phyloP scores from a whole-genome alignment of 2,113 vertebrate genomes.

The Panthera leo region DNA sequence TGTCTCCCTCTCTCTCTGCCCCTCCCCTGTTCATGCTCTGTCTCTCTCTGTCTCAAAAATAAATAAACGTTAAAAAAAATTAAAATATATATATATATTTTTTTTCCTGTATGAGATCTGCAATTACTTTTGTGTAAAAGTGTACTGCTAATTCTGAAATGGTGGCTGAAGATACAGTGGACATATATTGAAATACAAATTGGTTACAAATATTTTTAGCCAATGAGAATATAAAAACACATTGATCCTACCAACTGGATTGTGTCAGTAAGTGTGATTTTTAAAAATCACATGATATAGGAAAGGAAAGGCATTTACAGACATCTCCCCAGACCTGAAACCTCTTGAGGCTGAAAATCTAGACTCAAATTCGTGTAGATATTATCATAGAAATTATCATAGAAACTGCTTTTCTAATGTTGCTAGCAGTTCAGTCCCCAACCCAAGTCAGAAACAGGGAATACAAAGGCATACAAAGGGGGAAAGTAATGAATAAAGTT shows the following conservation, averaged over 20 bases:
- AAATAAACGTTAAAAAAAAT: no score
- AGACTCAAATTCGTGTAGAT: not conserved
- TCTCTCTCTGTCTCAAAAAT: no score
- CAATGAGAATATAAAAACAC: not conserved
- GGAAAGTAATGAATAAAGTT: constrained; percentile 49
- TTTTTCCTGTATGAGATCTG: not conserved
- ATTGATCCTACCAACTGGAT: not conserved
- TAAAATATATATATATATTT: no score
- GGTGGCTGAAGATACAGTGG: not conserved
- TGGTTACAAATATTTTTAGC: not conserved
- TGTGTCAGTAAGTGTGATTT: not conserved
- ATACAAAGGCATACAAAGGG: not conserved
- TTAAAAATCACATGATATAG: not conserved
- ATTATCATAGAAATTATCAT: not conserved
- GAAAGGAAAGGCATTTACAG: not conserved
- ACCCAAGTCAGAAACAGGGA: not conserved
- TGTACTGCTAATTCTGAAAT: not conserved
- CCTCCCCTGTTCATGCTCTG: no score
- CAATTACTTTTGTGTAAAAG: not conserved
- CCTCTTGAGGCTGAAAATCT: not conserved
- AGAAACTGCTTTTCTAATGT: constrained; percentile 15
- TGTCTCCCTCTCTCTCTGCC: no score
- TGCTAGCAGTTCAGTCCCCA: not conserved
- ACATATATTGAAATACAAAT: not conserved
- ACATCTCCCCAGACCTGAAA: not conserved